These are phyloP conservation scores for Virgularia gustaviana DNA, from an alignment of 92 coral and sea anemone species.

Conservation along the genomic window DNA sequence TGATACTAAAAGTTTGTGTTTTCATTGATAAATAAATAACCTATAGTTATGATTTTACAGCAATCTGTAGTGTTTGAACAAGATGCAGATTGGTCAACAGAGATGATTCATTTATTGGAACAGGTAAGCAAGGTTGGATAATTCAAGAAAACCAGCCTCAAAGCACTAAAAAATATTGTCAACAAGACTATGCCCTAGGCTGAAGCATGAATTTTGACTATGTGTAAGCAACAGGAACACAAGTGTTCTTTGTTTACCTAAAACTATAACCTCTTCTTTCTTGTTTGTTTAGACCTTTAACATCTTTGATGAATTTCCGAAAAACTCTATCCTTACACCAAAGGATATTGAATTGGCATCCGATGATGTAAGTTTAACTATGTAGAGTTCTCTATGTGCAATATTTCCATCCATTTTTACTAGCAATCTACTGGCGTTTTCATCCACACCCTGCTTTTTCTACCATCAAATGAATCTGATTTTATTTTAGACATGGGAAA, in stretches of 20 bases:
- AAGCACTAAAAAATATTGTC: too few relatives aligned
- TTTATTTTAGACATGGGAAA: conserved; percentile 19
- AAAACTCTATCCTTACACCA: conserved; percentile 12
- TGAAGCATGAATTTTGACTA: neutral
- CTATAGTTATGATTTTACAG: neutral
- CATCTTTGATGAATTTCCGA: conserved; percentile 12
- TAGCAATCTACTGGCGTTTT: neutral
- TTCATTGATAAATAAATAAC: neutral
- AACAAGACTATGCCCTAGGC: neutral
- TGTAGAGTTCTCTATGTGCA: neutral
- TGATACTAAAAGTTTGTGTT: too few relatives aligned
- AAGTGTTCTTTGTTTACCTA: neutral
- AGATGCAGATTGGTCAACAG: conserved; percentile 16
- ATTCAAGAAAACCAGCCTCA: neutral
- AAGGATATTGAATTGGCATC: neutral
- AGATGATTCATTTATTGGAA: conserved; percentile 20
- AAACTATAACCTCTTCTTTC: neutral
- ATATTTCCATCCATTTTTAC: neutral
- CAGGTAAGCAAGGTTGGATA: neutral
- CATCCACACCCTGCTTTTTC: neutral
- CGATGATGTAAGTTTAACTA: neutral
- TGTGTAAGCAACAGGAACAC: neutral
- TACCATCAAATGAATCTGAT: neutral
- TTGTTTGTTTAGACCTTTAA: conserved; percentile 8
- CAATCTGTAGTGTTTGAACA: conserved; percentile 18